A percentile compares a stretch with the other conserved stretches of the same genome.
These are phyloP conservation scores for Channa maculata DNA, from an alignment of 2,113 vertebrate genomes.

Conservation along the genomic window DNA sequence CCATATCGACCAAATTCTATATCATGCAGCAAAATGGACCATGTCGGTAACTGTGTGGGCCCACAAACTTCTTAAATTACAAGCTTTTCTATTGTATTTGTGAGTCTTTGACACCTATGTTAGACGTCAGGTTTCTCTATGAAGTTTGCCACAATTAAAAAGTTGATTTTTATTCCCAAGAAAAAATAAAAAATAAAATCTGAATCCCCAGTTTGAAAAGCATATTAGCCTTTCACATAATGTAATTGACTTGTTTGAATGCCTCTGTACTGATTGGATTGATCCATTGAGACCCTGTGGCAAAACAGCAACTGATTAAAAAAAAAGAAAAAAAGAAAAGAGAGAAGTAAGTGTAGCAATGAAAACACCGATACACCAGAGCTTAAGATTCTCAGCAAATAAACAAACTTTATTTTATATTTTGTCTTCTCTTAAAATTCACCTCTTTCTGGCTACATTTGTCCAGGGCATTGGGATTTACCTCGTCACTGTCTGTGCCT, in stretches of 20 bases:
- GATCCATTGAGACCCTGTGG: conserved; percentile 56
- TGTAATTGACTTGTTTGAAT: conserved; percentile 54
- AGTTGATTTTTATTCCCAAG: conserved; percentile 31
- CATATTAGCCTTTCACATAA: conserved; percentile 47
- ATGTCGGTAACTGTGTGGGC: neutral
- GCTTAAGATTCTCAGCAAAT: conserved; percentile 27
- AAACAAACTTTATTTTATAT: conserved; percentile 17
- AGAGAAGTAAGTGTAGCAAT: conserved; percentile 30
- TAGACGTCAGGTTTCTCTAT: neutral
- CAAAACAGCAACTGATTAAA: conserved; percentile 63
- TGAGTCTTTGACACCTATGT: conserved; percentile 8
- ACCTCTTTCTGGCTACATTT: neutral
- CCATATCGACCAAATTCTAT: neutral
- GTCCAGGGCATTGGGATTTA: conserved; percentile 2
- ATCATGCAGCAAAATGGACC: neutral
- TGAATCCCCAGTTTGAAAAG: conserved; percentile 30
- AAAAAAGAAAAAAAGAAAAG: conserved; percentile 60
- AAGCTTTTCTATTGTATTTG: neutral
- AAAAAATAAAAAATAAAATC: conserved; percentile 28
- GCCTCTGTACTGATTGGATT: conserved; percentile 56
- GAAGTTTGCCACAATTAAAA: conserved; percentile 20
- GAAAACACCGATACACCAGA: neutral
- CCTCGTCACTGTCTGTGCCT: conserved; percentile 24
- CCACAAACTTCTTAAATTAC: neutral
- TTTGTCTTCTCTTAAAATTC: conserved; percentile 7